Evolutionary conservation across 2,888 invertebrate species (phyloP), one percentile per base, ranked within the genome.

Genomic region (Mongoloraphidia duomilia): DNA sequence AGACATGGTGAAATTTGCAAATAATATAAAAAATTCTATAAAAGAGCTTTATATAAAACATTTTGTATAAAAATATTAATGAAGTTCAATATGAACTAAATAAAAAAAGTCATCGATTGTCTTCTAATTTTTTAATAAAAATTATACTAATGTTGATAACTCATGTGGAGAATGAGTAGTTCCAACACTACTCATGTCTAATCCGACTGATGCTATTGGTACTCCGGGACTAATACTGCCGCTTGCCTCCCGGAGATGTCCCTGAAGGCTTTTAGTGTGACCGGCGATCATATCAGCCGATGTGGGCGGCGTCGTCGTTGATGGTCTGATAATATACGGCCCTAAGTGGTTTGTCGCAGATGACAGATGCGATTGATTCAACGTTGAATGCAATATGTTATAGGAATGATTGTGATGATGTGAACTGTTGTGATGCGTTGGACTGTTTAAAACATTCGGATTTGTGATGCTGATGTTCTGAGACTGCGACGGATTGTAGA

Each of bases 111-210:
- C 11, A 13, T 41, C 17, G 44, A 26, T 6, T 26, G 26, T 26
- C 26, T 26, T 26, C 26, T 26, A 26, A 26, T 26, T 26, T 26
- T 26, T 26, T 4, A 26, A 26, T 3, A 41, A 34, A 59, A 49
- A 50, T 67, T 67, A 82, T 49, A 82, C 82, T 57, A 82, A 69
- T n/a, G 82, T 82, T 34, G 81, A 81, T 45, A 82, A 66, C 63
- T 82, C 82, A 57, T 81, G 81, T 39, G 80, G 76, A 42, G 79
- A 79, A 59, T 73, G 74, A 11, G 74, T 74, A 12, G 74, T 77
- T 50, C 73, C 74, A n/a, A 78, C 77, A 60, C 78, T 80, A 60
- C 80, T 80, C 58, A 80, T 67, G 54, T 77, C 77, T 51, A 76
- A 63, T 62, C 73, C 64, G 54, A 59, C 50, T 9, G 71, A 71